phyloP scores from a whole-genome alignment of 2,888 invertebrate species.

The Linyphia triangularis region DNA sequence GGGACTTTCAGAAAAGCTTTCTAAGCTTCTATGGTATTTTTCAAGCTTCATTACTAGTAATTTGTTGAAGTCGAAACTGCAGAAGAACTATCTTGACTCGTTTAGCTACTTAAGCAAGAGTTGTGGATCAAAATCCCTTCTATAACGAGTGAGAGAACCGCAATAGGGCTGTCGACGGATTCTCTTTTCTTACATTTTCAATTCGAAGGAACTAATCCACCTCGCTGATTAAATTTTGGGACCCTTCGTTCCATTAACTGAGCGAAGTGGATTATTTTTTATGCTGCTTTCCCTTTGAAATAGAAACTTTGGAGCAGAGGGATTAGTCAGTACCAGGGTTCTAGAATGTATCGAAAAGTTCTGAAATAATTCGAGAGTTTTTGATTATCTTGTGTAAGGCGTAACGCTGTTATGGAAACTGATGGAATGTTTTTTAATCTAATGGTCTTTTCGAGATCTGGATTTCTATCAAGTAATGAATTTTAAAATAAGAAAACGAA shows the following conservation, averaged over 20 bases:
- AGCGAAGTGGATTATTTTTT: background rate
- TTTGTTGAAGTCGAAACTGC: background rate
- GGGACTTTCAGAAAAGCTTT: background rate
- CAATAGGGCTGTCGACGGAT: slow-evolving; percentile 23
- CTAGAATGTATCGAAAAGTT: too few species aligned
- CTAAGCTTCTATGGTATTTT: slow-evolving; percentile 3
- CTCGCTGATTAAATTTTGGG: slow-evolving; percentile 40
- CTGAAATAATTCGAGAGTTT: too few species aligned
- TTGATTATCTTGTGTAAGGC: too few species aligned
- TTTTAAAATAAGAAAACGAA: too few species aligned
- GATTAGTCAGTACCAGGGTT: background rate
- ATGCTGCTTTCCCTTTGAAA: background rate
- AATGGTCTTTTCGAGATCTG: too few species aligned
- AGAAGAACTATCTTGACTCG: slow-evolving; percentile 8
- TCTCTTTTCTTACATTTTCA: background rate
- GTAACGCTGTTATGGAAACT: too few species aligned
- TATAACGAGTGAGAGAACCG: slow-evolving; percentile 22
- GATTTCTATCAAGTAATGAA: too few species aligned
- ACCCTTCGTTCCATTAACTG: slow-evolving; percentile 38
- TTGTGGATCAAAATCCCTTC: slow-evolving; percentile 27
- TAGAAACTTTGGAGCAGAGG: background rate
- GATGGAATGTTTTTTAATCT: too few species aligned
- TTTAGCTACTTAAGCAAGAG: slow-evolving; percentile 57
- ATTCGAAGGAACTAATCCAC: slow-evolving; percentile 32
- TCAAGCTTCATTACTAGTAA: background rate